phyloP scores from a whole-genome alignment of 1,140 invertebrate genomes.

The Drosophila arawakana region DNA sequence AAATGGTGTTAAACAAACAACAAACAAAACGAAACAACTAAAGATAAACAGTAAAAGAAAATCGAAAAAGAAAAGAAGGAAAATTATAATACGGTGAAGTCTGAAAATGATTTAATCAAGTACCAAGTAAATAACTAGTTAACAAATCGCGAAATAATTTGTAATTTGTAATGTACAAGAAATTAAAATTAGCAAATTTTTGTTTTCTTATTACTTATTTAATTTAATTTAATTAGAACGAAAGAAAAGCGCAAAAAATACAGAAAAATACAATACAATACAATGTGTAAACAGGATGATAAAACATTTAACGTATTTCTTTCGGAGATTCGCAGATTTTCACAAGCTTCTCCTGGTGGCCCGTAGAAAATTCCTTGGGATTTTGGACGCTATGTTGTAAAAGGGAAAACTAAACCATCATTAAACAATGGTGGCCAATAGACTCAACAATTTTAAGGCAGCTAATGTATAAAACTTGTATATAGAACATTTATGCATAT shows the following conservation, averaged over 20 bases:
- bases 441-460: conserved; percentile 26
- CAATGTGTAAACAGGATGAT: conserved; percentile 46
- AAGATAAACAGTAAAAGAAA: no score
- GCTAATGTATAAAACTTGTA: conserved; percentile 45
- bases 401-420: background rate
- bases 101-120: conserved; percentile 83
- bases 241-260: conserved; percentile 66
- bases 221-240: conserved; percentile 72
- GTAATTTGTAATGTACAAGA: conserved; percentile 73
- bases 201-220: conserved; percentile 74
- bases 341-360: background rate
- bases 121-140: conserved; percentile 64
- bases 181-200: conserved; percentile 67
- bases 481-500: conserved; percentile 42
- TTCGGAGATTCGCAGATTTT: background rate
- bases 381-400: background rate
- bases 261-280: conserved; percentile 59
- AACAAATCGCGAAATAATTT: conserved; percentile 63
- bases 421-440: background rate
- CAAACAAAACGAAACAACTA: conserved; percentile 19
- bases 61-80: conserved; percentile 40
- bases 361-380: background rate
- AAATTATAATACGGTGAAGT: conserved; percentile 74
- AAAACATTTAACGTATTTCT: conserved; percentile 14
- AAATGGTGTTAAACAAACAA: conserved; percentile 66